These are phyloP conservation scores for Larimichthys crocea DNA, from an alignment of 2,113 vertebrate genomes.

Conservation along the genomic window DNA sequence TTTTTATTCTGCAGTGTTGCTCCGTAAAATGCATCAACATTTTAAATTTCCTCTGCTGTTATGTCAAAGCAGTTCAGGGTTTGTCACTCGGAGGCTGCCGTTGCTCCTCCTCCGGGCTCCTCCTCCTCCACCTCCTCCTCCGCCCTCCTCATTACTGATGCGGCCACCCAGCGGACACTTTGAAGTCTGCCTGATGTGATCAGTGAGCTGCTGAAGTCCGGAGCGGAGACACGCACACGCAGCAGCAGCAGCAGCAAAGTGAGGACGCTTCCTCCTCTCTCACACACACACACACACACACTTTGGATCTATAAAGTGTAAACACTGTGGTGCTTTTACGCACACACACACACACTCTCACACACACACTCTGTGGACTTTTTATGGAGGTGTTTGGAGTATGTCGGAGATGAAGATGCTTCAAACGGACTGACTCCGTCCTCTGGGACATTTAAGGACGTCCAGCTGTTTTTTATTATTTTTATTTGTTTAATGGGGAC, in stretches of 20 bases:
- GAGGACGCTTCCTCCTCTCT: conserved; percentile 16
- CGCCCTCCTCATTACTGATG: conserved; percentile 68
- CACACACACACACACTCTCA: not conserved
- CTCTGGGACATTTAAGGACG: conserved; percentile 56
- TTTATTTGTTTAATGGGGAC: not conserved
- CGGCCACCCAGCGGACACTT: conserved; percentile 83
- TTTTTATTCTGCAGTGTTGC: not conserved
- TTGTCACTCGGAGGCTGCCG: not conserved
- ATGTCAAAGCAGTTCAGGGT: no score
- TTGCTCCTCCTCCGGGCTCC: conserved; percentile 69
- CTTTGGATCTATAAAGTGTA: conserved; percentile 35
- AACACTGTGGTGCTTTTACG: not conserved
- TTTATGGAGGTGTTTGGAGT: not conserved
- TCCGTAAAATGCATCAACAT: not conserved
- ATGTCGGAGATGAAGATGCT: conserved; percentile 67
- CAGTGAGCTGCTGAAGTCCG: conserved; percentile 76
- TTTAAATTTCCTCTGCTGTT: no score
- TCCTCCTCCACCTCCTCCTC: conserved; percentile 9
- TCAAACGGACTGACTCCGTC: conserved; percentile 64
- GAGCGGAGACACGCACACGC: conserved; percentile 36
- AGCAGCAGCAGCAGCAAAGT: no score
- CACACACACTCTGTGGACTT: conserved; percentile 1
- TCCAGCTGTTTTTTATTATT: not conserved
- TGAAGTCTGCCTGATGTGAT: conserved; percentile 81
- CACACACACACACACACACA: not conserved